Conservation (phyloP, 2,797 vertebrate species). For the Sebastes aleutianus region DNA sequence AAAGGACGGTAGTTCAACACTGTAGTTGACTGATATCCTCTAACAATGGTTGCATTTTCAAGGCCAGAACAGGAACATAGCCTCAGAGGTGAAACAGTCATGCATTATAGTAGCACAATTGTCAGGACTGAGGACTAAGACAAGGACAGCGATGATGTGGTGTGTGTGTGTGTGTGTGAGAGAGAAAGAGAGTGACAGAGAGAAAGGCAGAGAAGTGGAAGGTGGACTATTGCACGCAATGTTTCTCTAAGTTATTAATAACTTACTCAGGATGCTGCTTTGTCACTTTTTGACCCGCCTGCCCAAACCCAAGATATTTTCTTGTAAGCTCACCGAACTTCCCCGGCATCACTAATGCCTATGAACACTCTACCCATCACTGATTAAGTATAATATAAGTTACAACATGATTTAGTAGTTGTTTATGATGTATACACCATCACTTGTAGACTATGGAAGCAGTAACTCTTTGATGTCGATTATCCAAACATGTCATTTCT, state of each 20-base stretch:
- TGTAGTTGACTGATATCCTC: background rate
- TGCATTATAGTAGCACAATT: background rate
- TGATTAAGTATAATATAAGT: background rate
- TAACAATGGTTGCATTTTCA: background rate
- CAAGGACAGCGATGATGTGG: background rate
- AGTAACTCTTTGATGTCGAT: conserved; percentile 3
- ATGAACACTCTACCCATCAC: background rate
- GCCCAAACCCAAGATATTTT: background rate
- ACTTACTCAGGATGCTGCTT: background rate
- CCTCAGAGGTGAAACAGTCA: background rate
- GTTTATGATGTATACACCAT: background rate
- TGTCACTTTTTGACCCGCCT: background rate
- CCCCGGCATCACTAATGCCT: background rate
- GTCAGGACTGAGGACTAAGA: background rate
- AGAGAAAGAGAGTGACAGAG: background rate
- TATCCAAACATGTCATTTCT: conserved; percentile 26
- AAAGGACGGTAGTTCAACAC: background rate
- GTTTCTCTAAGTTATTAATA: background rate
- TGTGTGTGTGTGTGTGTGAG: background rate
- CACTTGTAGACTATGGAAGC: background rate
- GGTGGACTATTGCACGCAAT: background rate
- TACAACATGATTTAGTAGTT: background rate
- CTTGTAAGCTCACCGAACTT: background rate
- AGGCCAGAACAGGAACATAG: background rate
- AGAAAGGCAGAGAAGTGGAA: background rate